phyloP scores from a whole-genome alignment of 2,113 vertebrate genomes.

The Meles meles region DNA sequence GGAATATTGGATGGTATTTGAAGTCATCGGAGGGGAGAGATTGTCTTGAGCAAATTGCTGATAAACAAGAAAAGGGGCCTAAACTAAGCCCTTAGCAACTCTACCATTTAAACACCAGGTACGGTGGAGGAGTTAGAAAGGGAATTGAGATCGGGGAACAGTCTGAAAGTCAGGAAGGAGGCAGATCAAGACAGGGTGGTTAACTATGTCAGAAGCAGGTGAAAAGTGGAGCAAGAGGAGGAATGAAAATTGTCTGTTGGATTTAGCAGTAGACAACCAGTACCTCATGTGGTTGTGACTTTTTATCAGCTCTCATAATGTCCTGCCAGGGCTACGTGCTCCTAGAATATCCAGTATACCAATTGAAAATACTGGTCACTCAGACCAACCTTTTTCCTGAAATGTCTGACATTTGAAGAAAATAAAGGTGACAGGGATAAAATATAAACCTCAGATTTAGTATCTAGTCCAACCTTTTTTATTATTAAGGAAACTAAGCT shows the following conservation, averaged over 20 bases:
- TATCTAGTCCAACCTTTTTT: not conserved
- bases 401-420: not conserved
- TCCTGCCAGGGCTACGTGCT: not conserved
- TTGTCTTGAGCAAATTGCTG: not conserved
- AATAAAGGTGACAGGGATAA: not conserved
- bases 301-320: not conserved
- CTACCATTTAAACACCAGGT: not conserved
- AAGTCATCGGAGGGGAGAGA: not conserved
- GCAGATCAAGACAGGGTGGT: not conserved
- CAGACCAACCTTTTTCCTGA: not conserved
- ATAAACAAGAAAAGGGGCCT: not conserved
- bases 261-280: not conserved
- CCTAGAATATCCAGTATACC: not conserved
- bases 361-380: not conserved
- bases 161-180: not conserved
- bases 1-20: not conserved
- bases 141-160: not conserved
- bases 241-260: not conserved
- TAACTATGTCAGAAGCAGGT: not conserved
- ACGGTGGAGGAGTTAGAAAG: not conserved
- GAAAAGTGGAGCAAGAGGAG: not conserved
- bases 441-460: not conserved
- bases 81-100: not conserved
- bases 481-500: slow-evolving; percentile 1
- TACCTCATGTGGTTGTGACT: not conserved